Conservation (phyloP, 2,888 invertebrate species). For the Drosophila hawaiiensis region DNA sequence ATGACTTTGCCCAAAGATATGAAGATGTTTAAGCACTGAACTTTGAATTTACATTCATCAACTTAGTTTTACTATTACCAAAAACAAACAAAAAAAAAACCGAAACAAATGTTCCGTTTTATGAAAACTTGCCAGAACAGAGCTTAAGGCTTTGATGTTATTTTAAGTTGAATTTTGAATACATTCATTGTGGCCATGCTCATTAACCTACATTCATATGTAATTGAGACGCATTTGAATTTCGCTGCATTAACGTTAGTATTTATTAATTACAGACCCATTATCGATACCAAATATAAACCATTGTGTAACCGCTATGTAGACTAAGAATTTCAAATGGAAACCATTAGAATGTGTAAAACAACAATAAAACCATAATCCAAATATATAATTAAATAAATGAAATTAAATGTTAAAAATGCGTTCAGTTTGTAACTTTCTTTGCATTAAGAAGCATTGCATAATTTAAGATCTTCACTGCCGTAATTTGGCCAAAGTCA, state of each 20-base stretch:
- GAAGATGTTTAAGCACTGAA: constrained; percentile 39
- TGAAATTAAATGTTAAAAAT: constrained; percentile 10
- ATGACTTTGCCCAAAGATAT: constrained; percentile 68
- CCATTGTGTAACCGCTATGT: constrained; percentile 13
- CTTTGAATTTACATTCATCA: constrained; percentile 39
- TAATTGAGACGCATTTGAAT: constrained; percentile 50
- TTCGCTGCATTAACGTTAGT: constrained; percentile 25
- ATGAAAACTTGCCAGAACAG: constrained; percentile 69
- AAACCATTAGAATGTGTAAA: constrained; percentile 9
- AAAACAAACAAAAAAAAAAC: constrained; percentile 38
- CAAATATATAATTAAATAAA: constrained; percentile 24
- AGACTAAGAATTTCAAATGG: constrained; percentile 1
- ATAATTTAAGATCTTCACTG: not conserved
- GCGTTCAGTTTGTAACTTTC: not conserved
- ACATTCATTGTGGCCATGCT: constrained; percentile 66
- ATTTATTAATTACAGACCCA: constrained; percentile 10
- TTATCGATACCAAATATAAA: constrained; percentile 39
- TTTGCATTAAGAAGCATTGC: not conserved
- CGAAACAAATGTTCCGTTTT: constrained; percentile 14
- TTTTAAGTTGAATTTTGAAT: constrained; percentile 26
- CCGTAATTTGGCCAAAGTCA: not conserved
- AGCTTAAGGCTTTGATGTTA: constrained; percentile 27
- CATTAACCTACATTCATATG: constrained; percentile 23
- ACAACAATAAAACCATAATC: constrained; percentile 2
- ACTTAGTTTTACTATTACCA: constrained; percentile 49